A percentile compares a stretch with the other conserved stretches of the same genome.
These are phyloP conservation scores for Holacanthus passer DNA, from an alignment of 2,113 vertebrate species.

Conservation along the genomic window DNA sequence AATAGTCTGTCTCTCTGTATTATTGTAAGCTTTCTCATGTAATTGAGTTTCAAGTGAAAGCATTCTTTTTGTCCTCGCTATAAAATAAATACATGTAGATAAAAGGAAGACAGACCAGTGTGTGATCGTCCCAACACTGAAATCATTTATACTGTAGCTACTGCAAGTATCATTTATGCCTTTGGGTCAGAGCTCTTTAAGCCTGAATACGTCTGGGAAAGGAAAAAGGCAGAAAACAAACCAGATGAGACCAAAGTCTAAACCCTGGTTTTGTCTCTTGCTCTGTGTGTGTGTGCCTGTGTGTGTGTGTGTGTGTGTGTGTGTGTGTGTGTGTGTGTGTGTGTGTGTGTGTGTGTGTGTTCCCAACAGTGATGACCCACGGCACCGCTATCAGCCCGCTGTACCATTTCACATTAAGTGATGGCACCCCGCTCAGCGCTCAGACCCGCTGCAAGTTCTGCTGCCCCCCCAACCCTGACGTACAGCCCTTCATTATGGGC, in stretches of 20 bases:
- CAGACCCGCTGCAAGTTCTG: conserved; percentile 98
- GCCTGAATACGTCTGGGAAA: background rate
- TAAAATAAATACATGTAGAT: background rate
- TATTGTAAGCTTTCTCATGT: too few species aligned
- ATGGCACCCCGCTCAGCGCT: conserved; percentile 93
- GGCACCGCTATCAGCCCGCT: conserved; percentile 95
- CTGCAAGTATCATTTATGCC: background rate
- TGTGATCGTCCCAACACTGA: background rate
- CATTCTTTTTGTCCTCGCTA: background rate
- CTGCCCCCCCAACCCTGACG: conserved; percentile 93
- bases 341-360: conserved; percentile 1
- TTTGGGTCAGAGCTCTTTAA: background rate
- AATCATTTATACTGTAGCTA: background rate
- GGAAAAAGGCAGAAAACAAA: conserved; percentile 3
- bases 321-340: background rate
- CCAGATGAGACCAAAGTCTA: conserved; percentile 13
- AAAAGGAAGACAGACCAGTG: too few species aligned
- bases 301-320: conserved; percentile 23
- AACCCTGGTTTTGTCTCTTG: conserved; percentile 11
- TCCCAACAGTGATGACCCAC: conserved; percentile 92
- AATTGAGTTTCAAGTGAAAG: background rate
- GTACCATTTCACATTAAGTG: conserved; percentile 95
- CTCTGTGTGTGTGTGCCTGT: background rate
- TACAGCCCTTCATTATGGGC: conserved; percentile 98
- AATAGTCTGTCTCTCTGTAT: background rate